A percentile compares a stretch with the other conserved stretches of the same genome.
Evolutionary conservation across 2,797 vertebrate genomes (phyloP).

Genomic region (Manis javanica): DNA sequence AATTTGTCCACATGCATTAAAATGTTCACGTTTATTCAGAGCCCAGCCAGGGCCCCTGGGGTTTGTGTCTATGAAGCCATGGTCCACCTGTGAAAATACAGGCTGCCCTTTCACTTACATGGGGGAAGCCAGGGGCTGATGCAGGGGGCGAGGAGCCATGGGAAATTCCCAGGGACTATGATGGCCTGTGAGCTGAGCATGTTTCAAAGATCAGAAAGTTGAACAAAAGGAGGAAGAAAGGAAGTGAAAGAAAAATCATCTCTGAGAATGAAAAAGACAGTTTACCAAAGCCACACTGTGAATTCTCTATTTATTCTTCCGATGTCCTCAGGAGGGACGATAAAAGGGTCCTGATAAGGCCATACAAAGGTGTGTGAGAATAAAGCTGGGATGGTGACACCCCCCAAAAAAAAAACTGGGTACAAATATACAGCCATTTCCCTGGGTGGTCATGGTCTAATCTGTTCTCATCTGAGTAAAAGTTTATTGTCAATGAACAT

Average conservation of each 20-base stretch:
- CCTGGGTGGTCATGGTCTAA: neutral
- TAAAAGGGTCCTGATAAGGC: neutral
- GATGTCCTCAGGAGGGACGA: neutral
- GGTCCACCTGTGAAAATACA: slow-evolving; percentile 84
- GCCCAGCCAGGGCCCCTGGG: slow-evolving; percentile 1
- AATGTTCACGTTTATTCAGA: neutral
- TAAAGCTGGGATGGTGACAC: neutral
- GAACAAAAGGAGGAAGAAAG: slow-evolving; percentile 86
- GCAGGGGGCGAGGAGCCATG: neutral
- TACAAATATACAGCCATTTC: neutral
- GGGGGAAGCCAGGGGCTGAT: slow-evolving; percentile 1
- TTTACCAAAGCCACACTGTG: neutral
- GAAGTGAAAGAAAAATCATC: slow-evolving; percentile 52
- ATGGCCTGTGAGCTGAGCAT: slow-evolving; percentile 71
- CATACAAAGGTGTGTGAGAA: neutral
- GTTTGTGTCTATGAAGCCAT: neutral
- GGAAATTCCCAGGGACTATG: slow-evolving; percentile 86
- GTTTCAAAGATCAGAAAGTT: slow-evolving; percentile 83
- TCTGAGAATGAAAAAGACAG: neutral
- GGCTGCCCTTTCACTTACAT: slow-evolving; percentile 63
- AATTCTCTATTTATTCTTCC: neutral
- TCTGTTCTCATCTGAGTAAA: neutral
- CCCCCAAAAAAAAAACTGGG: neutral
- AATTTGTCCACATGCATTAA: neutral
- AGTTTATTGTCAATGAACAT: neutral